Evolutionary conservation across 2,888 invertebrate species (phyloP), one percentile per base, ranked within the genome.

Genomic region (Nymphalis c-album): DNA sequence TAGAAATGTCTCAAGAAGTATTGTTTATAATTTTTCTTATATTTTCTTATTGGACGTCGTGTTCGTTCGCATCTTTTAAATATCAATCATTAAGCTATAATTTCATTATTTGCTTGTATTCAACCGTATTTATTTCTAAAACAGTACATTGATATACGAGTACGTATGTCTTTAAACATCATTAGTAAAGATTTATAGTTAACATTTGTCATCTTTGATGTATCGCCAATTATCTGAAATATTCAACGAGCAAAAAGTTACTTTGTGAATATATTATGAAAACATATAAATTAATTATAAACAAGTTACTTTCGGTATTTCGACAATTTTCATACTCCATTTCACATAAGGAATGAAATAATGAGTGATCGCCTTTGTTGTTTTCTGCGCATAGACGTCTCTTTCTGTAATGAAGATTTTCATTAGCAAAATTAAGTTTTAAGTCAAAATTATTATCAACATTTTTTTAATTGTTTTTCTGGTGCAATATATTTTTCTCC

Each of bases 261-360:
- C 6, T 57, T n/a, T 57, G 17, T 31, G 7, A 7, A n/a, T 55
- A 4, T 53, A 13, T 16, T 20, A 6, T 53, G 26, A 53, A 13
- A 22, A 20, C 5, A 53, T 5, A 5, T 13, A 53, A 26, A 2
- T 17, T 26, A 26, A 17, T 13, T 53, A 40, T 18, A 10, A 18
- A 4, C 40, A 18, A 18, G n/a, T 57, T 20, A 80, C 79, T 63
- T 13, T 48, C 31, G 0, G 62, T 10, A 2, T n/a, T 13, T 69
- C 80, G 84, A 70, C 86, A 86, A 45, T 80, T 82, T 22, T 78
- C 78, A 61, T 86, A 86, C 1, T 74, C 55, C 81, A 85, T 76
- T 50, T 83, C 79, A 57, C 86, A 86, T 4, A 82, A 20, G 6
- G 69, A 76, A 0, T 60, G 26, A 53, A 81, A 84, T 1, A 69